Evolutionary conservation across 2,888 invertebrate species (phyloP), one percentile per base, ranked within the genome.

Genomic region (Heliconius sara): DNA sequence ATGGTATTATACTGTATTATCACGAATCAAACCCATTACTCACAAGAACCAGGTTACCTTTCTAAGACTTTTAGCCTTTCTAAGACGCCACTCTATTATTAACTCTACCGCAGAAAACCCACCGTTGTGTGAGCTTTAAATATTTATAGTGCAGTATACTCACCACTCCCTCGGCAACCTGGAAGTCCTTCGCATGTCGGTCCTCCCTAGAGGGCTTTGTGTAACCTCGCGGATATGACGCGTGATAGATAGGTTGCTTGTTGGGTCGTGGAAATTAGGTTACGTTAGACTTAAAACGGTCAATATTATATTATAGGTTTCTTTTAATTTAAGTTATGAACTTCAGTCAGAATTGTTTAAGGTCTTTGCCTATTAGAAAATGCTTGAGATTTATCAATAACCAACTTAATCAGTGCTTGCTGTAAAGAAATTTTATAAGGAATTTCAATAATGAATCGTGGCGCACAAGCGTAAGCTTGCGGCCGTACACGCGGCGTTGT

Each of bases 171-270:
- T 34, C n/a, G 16, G 73, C 25, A n/a, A 73, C 13, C n/a, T 25
- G 60, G n/a, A 25, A 60, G 57, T 60, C 73, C 22, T 34, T 60
- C n/a, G 73, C 73, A 19, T 60, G 60, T 25, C n/a, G n/a, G 9
- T 60, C 73, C n/a, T 73, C 57, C 34, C 73, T 25, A 60, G 73
- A n/a, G 73, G 25, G 60, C 9, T 60, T 25, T 73, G 73, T 60
- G 16, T 60, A 27, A 25, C 57, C 34, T n/a, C n/a, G 57, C 16
- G 16, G 39, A 34, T 22, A n/a, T 16, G 22, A 10, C 10, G n/a
- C n/a, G 60, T 60, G 60, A 60, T 60, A 60, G n/a, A 60, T 60
- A n/a, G 60, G 22, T 60, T n/a, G 3, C 1, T 57, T 57, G 57
- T 57, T 22, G 22, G 22, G 57, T n/a, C 22, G 22, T 57, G 57